Evolutionary conservation across 2,888 invertebrate species (phyloP).

Genomic region (Mimumesa dahlbomi): DNA sequence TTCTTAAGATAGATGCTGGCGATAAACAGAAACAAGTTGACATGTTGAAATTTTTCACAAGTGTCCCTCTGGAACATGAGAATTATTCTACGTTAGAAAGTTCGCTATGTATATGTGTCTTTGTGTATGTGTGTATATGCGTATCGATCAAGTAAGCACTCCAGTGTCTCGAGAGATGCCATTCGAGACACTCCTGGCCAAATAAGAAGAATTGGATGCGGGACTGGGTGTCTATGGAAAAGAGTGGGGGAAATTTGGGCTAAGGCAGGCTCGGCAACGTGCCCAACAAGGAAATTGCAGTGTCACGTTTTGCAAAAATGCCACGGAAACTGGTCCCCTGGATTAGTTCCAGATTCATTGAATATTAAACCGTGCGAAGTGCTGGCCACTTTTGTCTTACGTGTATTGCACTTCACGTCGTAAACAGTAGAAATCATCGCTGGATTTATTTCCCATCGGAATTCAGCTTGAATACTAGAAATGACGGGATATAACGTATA

Average conservation of each 20-base stretch:
- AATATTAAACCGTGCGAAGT: conserved; percentile 41
- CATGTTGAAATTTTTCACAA: background rate
- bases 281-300: conserved; percentile 52
- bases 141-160: conserved; percentile 6
- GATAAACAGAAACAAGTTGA: background rate
- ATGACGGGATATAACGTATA: too few relatives aligned
- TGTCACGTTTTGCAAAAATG: conserved; percentile 52
- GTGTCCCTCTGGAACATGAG: too few relatives aligned
- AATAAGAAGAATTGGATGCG: conserved; percentile 23
- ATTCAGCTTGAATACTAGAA: too few relatives aligned
- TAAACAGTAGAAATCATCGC: background rate
- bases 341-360: conserved; percentile 51
- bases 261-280: conserved; percentile 37
- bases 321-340: conserved; percentile 31
- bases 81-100: too few relatives aligned
- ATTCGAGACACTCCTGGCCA: conserved; percentile 19
- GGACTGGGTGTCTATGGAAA: background rate
- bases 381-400: background rate
- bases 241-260: conserved; percentile 8
- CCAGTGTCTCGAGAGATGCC: background rate
- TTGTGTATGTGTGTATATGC: too few relatives aligned
- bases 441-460: too few relatives aligned
- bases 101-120: too few relatives aligned
- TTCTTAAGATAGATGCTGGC: background rate
- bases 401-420: background rate